Conservation (phyloP, 2,797 vertebrate genomes). For the Danionella dracula region DNA sequence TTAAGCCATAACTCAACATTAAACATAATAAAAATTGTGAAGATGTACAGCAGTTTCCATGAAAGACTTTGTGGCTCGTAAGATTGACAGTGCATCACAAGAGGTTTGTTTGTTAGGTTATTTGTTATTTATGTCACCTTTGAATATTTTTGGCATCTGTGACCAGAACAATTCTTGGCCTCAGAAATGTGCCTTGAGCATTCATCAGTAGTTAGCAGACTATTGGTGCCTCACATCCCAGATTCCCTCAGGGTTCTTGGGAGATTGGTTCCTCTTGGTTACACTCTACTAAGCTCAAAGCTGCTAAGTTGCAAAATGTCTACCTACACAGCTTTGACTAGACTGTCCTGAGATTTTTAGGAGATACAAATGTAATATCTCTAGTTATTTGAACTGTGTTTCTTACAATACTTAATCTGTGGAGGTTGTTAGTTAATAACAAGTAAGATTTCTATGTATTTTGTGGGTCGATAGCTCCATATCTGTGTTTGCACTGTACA, state of each 20-base stretch:
- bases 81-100: neutral
- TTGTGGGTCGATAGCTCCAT: too few species aligned
- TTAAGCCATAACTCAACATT: too few species aligned
- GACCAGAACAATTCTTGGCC: neutral
- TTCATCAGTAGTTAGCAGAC: neutral
- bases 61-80: too few species aligned
- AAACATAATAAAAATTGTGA: too few species aligned
- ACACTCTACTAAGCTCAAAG: neutral
- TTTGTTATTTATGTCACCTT: too few species aligned
- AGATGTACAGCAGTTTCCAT: too few species aligned
- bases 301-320: neutral
- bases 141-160: too few species aligned
- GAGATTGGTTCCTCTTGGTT: conserved; percentile 31
- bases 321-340: neutral
- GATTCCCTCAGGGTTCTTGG: conserved; percentile 11
- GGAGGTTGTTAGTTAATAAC: neutral
- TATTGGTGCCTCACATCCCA: neutral
- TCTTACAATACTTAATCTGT: neutral
- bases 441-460: too few species aligned
- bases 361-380: neutral
- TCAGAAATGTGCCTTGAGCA: neutral
- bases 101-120: neutral
- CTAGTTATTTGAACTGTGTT: neutral
- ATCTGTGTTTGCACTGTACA: too few species aligned
- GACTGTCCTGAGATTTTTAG: neutral